Evolutionary conservation across 2,888 invertebrate genomes (phyloP).

Genomic region (Stegana nigrithorax): DNA sequence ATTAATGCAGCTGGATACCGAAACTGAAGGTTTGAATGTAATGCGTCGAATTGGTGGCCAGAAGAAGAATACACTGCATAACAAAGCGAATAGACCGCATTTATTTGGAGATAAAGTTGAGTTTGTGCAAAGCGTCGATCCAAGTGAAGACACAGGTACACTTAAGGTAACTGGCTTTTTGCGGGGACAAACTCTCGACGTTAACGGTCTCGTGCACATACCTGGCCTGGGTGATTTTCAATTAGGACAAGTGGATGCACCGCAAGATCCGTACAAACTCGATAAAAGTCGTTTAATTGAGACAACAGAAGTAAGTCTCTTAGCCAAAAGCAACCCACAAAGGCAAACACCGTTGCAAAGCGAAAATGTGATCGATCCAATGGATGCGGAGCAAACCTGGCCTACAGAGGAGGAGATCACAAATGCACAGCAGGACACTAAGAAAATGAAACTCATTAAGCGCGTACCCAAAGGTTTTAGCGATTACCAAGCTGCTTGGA

Average conservation of each 20-base stretch:
- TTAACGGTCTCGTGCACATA: conserved; percentile 90
- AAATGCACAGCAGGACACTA: conserved; percentile 73
- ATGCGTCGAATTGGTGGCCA: conserved; percentile 82
- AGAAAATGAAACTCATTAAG: conserved; percentile 79
- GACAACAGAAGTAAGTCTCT: conserved; percentile 64
- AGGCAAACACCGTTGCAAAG: conserved; percentile 81
- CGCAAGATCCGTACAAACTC: conserved; percentile 77
- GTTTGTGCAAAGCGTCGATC: conserved; percentile 71
- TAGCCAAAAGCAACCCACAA: conserved; percentile 73
- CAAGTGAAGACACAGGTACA: conserved; percentile 71
- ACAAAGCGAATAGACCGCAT: conserved; percentile 85
- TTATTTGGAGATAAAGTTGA: conserved; percentile 84
- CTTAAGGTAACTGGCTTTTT: conserved; percentile 89
- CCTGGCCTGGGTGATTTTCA: conserved; percentile 95
- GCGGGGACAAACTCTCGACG: conserved; percentile 84
- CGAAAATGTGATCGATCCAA: conserved; percentile 87
- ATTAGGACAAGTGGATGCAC: conserved; percentile 81
- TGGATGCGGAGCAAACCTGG: conserved; percentile 98
- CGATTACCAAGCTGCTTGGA: conserved; percentile 96
- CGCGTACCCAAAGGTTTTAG: conserved; percentile 95
- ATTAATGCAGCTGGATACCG: conserved; percentile 80
- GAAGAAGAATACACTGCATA: conserved; percentile 80
- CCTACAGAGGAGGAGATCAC: conserved; percentile 92
- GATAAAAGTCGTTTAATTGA: conserved; percentile 66
- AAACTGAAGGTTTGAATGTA: conserved; percentile 80